A percentile compares a stretch with the other conserved stretches of the same genome.
Evolutionary conservation across 2,888 invertebrate species (phyloP).

Genomic region (Pardosa pseudoannulata): DNA sequence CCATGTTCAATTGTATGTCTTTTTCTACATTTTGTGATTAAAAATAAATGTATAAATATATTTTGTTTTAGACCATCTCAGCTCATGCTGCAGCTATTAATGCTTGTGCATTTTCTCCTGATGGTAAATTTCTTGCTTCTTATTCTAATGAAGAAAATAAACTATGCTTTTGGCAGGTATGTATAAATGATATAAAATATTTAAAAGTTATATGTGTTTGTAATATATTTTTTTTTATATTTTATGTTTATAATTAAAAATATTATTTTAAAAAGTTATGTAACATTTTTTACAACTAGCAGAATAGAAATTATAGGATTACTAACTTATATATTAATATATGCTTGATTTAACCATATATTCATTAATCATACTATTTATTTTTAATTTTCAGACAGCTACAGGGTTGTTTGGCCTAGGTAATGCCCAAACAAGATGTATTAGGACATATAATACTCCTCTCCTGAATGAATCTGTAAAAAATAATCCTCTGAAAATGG

Average conservation of each 20-base stretch:
- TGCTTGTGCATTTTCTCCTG: slow-evolving; percentile 96
- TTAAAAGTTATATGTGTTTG: too few relatives aligned
- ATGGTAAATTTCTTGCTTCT: slow-evolving; percentile 97
- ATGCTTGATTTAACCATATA: too few relatives aligned
- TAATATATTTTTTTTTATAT: too few relatives aligned
- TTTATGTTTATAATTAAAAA: too few relatives aligned
- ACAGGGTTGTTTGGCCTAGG: slow-evolving; percentile 97
- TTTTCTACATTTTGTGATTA: too few relatives aligned
- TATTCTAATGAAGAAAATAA: slow-evolving; percentile 96
- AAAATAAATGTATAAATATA: too few relatives aligned
- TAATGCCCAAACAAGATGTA: slow-evolving; percentile 96
- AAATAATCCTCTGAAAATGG: slow-evolving; percentile 88
- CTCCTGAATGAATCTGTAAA: slow-evolving; percentile 83
- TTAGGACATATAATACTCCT: slow-evolving; percentile 95
- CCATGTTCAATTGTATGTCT: too few relatives aligned
- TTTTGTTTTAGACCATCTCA: slow-evolving; percentile 84
- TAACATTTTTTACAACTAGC: too few relatives aligned
- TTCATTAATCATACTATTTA: background rate
- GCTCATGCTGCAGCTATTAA: slow-evolving; percentile 94
- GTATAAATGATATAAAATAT: slow-evolving; percentile 75
- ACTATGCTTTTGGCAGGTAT: slow-evolving; percentile 98
- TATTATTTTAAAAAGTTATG: too few relatives aligned
- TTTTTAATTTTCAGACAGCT: slow-evolving; percentile 81
- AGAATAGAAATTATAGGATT: background rate
- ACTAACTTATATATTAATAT: background rate